Conservation (phyloP, 1,140 invertebrate species). For the Medauroidea extradentata region DNA sequence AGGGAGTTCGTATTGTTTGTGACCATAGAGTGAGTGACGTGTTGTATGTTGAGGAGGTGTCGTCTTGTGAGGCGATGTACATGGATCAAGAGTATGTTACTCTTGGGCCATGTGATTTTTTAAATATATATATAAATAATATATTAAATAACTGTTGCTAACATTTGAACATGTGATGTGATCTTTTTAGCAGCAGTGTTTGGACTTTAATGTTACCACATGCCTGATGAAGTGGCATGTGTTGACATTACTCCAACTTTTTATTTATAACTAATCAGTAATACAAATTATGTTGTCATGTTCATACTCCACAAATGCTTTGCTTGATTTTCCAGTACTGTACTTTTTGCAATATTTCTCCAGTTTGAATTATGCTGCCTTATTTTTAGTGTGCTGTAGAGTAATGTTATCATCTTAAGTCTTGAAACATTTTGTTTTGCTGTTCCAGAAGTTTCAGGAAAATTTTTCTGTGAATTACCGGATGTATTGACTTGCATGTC, state of each 20-base stretch:
- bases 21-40: slow-evolving; percentile 1
- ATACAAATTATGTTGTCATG: slow-evolving; percentile 14
- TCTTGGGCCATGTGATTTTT: slow-evolving; percentile 24
- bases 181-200: slow-evolving; percentile 70
- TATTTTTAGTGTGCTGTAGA: slow-evolving; percentile 56
- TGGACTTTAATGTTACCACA: slow-evolving; percentile 18
- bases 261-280: not conserved
- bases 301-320: slow-evolving; percentile 18
- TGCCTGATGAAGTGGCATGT: slow-evolving; percentile 2
- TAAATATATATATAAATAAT: slow-evolving; percentile 54
- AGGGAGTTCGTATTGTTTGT: not conserved
- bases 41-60: slow-evolving; percentile 13
- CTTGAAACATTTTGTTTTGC: slow-evolving; percentile 18
- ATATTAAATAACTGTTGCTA: slow-evolving; percentile 69
- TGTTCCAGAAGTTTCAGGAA: slow-evolving; percentile 10
- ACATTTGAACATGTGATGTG: slow-evolving; percentile 70
- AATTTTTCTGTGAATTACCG: slow-evolving; percentile 10
- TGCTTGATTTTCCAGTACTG: slow-evolving; percentile 16
- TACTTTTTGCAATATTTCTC: slow-evolving; percentile 12
- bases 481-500: slow-evolving; percentile 46
- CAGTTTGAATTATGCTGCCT: slow-evolving; percentile 27
- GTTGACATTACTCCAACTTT: not conserved
- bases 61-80: slow-evolving; percentile 5
- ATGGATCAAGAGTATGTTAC: slow-evolving; percentile 29
- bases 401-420: slow-evolving; percentile 43